Evolutionary conservation across 2,113 vertebrate species (phyloP).

Genomic region (Microcebus murinus): DNA sequence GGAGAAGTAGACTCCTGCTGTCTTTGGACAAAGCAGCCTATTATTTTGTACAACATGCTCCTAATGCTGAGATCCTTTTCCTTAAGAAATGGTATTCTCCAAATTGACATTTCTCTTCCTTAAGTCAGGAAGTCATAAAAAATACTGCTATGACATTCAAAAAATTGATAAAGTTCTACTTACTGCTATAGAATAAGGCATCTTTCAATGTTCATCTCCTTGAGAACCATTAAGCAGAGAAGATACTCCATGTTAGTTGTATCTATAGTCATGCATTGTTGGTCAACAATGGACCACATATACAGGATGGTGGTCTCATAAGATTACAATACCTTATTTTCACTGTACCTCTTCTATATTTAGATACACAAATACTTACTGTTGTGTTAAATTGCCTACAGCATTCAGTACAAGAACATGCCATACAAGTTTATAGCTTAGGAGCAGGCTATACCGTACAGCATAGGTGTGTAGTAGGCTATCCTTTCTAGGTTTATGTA

Average conservation of each 20-base stretch:
- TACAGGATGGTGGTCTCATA: not conserved
- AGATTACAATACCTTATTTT: not conserved
- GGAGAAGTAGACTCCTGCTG: conserved; percentile 30
- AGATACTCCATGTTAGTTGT: not conserved
- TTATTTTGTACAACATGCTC: conserved; percentile 43
- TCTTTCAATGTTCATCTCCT: not conserved
- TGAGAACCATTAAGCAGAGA: not conserved
- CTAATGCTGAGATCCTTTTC: conserved; percentile 18
- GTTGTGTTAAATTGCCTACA: not conserved
- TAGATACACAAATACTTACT: not conserved
- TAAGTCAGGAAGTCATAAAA: conserved; percentile 28
- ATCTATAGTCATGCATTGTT: not conserved
- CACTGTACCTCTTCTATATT: not conserved
- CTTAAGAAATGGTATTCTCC: not conserved
- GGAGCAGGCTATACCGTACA: not conserved
- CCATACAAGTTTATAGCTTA: not conserved
- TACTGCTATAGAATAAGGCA: not conserved
- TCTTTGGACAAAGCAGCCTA: not conserved
- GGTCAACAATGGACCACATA: not conserved
- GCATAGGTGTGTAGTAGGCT: not conserved
- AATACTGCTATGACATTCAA: not conserved
- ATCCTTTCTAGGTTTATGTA: not conserved
- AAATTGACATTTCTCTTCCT: not conserved
- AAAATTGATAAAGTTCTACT: not conserved
- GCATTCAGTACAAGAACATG: not conserved